Conservation (phyloP, 2,113 vertebrate species). For the Thinocorus orbignyianus region DNA sequence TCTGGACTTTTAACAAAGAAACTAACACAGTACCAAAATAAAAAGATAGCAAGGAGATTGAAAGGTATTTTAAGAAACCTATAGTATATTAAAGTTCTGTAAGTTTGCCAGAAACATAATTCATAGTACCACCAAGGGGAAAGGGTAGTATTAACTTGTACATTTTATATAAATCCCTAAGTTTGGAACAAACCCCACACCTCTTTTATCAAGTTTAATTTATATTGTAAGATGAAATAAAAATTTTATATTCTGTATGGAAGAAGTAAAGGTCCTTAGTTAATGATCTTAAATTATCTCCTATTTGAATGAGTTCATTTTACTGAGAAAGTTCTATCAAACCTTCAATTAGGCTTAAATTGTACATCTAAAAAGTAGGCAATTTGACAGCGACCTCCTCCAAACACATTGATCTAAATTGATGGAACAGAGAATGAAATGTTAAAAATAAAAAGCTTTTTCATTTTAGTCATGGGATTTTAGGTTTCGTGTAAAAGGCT, state of each 20-base stretch:
- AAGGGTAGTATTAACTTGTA: not conserved
- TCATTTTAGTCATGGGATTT: not conserved
- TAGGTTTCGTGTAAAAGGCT: slow-evolving; percentile 18
- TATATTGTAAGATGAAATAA: slow-evolving; percentile 71
- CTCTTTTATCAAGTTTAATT: slow-evolving; percentile 72
- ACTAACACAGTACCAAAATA: not conserved
- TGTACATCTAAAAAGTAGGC: slow-evolving; percentile 67
- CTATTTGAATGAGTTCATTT: slow-evolving; percentile 76
- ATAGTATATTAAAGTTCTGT: not conserved
- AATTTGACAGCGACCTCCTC: slow-evolving; percentile 72
- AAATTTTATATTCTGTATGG: slow-evolving; percentile 65
- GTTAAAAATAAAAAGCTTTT: slow-evolving; percentile 66
- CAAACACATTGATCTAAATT: slow-evolving; percentile 53
- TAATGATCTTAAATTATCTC: slow-evolving; percentile 74
- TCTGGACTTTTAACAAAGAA: not conserved
- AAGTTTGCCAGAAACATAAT: not conserved
- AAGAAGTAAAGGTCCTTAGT: slow-evolving; percentile 65
- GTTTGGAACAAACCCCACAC: not conserved
- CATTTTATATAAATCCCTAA: slow-evolving; percentile 6
- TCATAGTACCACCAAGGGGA: not conserved
- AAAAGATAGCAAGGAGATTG: not conserved
- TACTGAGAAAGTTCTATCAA: slow-evolving; percentile 72
- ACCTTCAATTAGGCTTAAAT: slow-evolving; percentile 77
- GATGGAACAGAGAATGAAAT: slow-evolving; percentile 58
- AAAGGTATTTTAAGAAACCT: not conserved